These are phyloP conservation scores for Zootermopsis nevadensis DNA, from an alignment of 2,888 invertebrate genomes.

Conservation along the genomic window DNA sequence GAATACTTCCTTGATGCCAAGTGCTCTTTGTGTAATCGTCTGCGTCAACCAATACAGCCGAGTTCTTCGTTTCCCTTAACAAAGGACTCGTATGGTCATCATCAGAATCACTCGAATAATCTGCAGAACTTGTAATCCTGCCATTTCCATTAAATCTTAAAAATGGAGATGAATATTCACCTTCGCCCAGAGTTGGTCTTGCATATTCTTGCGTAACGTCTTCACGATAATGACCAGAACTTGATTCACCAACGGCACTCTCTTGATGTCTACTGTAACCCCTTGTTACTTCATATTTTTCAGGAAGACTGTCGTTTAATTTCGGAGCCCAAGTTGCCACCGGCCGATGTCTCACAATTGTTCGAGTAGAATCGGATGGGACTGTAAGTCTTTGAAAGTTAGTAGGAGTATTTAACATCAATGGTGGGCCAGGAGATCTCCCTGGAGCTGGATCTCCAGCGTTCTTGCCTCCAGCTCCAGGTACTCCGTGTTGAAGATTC, in stretches of 20 bases:
- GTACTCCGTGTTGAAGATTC: conserved; percentile 54
- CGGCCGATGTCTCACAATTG: not conserved
- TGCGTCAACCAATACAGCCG: not conserved
- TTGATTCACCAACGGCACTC: not conserved
- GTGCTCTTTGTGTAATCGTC: not conserved
- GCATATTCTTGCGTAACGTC: not conserved
- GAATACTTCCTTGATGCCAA: conserved; percentile 5
- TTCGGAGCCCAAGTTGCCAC: not conserved
- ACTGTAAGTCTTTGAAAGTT: not conserved
- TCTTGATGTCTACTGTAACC: not conserved
- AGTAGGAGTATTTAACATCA: not conserved
- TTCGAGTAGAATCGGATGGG: not conserved
- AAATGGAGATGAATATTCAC: not conserved
- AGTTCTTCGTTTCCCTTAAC: not conserved
- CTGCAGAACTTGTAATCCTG: not conserved
- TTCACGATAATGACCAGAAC: conserved; percentile 3
- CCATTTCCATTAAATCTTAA: not conserved
- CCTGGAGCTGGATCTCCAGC: conserved; percentile 76
- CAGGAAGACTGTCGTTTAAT: not conserved
- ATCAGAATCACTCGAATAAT: not conserved
- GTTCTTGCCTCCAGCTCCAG: conserved; percentile 66
- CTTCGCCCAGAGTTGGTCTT: not conserved
- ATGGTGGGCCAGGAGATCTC: conserved; percentile 73
- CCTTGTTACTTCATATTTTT: no score
- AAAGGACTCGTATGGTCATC: not conserved